Base-by-base conservation (phyloP, 1,140 invertebrate genomes). In the Papilio polytes region DNA sequence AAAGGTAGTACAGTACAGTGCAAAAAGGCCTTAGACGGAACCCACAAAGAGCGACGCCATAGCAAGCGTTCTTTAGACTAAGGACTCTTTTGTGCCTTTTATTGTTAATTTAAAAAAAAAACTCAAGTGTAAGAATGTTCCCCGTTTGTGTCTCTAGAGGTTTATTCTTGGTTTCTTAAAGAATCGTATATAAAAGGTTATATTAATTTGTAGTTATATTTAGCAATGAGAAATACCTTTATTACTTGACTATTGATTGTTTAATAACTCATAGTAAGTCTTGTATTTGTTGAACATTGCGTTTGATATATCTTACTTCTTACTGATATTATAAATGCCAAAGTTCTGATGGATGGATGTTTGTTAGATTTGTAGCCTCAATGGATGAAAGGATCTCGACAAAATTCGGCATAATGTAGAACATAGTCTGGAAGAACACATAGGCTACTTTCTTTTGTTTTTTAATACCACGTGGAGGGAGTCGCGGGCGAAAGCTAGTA, bases 21-120 rank as follows among this genome's bases (percentile, higher is more conserved):
- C 53, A 20, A 56, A 53, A 18, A 56, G 53, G n/a, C 53, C 53
- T 56, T 20, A n/a, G 53, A 56, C 48, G 48, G 6, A 18, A 1
- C 18, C 20, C 53, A 56, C 18, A 56, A 20, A 56, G n/a, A 56
- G 18, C 13, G 2, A 56, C n/a, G 53, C 53, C n/a, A 56, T 18
- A n/a, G n/a, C 7, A n/a, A 56, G n/a, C 20, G 53, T 56, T 56
- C 53, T 56, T 56, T 56, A 56, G n/a, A 20, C 53, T 56, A 20
- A 56, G 53, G 53, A 56, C 53, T 18, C 53, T 56, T 56, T 56
- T 56, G 53, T 56, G 53, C 8, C 18, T 56, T 56, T 20, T 56
- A 56, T 56, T 56, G 53, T 56, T 56, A 56, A 56, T 56, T 56
- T 20, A 20, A 20, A 56, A 56, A n/a, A 56, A 51, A 56, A n/a